Evolutionary conservation across 2,113 vertebrate species (phyloP).

Genomic region (Micromys minutus): DNA sequence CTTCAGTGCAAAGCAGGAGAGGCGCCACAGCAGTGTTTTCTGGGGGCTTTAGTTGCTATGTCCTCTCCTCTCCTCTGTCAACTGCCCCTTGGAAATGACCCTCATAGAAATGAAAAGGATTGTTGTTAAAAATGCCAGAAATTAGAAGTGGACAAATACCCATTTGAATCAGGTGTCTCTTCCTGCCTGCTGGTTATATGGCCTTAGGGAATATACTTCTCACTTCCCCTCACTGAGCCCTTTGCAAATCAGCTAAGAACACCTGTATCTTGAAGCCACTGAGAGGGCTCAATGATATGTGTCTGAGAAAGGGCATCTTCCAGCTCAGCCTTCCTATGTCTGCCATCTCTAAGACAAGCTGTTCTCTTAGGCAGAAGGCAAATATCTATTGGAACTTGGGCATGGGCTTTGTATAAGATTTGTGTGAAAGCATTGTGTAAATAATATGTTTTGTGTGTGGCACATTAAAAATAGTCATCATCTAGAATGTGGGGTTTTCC

Average conservation of each 20-base stretch:
- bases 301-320: background rate
- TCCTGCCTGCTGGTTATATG: background rate
- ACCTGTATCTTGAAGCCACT: background rate
- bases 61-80: conserved; percentile 18
- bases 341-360: background rate
- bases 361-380: conserved; percentile 40
- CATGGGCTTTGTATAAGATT: background rate
- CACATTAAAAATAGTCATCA: background rate
- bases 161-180: background rate
- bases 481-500: conserved; percentile 10
- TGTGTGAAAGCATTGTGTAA: conserved; percentile 20
- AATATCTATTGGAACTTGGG: background rate
- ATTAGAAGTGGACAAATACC: conserved; percentile 19
- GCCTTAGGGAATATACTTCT: conserved; percentile 37
- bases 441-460: background rate
- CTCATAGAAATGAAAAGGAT: conserved; percentile 11
- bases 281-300: background rate
- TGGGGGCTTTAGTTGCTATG: conserved; percentile 4
- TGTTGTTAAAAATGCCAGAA: background rate
- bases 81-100: conserved; percentile 2
- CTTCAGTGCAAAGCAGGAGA: conserved; percentile 47
- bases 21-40: conserved; percentile 23
- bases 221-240: conserved; percentile 5
- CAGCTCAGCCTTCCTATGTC: background rate
- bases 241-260: conserved; percentile 6